Percentiles rank a stretch among this genome's conserved stretches.
Conservation (phyloP, 2,888 invertebrate genomes). For the Gandaritis pyraliata region DNA sequence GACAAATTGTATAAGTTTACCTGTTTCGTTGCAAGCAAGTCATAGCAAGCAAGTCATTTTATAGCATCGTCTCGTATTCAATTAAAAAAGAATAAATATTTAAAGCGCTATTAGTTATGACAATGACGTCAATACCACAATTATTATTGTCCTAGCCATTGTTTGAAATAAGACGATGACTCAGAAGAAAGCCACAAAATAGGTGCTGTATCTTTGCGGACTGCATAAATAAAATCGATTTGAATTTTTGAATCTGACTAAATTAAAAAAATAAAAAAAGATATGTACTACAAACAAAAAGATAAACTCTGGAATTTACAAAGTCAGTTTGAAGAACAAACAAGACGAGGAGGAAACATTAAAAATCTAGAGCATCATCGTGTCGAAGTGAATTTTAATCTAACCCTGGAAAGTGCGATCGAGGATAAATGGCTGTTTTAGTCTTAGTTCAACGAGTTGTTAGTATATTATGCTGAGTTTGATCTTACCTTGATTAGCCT, state of each 20-base stretch:
- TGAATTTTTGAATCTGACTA: neutral
- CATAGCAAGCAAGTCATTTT: too few species aligned
- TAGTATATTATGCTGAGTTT: neutral
- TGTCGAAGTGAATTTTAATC: neutral
- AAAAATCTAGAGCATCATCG: neutral
- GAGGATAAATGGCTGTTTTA: neutral
- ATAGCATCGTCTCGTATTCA: neutral
- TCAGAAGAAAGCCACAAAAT: conserved; percentile 38
- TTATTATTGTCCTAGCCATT: conserved; percentile 6
- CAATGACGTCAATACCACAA: conserved; percentile 14
- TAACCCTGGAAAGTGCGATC: neutral
- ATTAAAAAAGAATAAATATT: neutral
- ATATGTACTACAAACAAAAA: too few species aligned
- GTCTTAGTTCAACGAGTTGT: neutral
- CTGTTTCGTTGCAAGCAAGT: too few species aligned
- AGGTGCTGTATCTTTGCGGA: conserved; percentile 26
- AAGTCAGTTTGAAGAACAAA: neutral
- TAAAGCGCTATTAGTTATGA: too few species aligned
- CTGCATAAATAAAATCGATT: conserved; percentile 3
- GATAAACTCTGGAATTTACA: too few species aligned
- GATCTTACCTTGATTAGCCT: neutral
- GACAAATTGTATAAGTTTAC: too few species aligned
- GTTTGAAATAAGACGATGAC: conserved; percentile 19
- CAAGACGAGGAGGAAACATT: neutral
- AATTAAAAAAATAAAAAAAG: too few species aligned